Base-by-base conservation (phyloP, 1,140 invertebrate genomes). In the Antheraea pernyi region DNA sequence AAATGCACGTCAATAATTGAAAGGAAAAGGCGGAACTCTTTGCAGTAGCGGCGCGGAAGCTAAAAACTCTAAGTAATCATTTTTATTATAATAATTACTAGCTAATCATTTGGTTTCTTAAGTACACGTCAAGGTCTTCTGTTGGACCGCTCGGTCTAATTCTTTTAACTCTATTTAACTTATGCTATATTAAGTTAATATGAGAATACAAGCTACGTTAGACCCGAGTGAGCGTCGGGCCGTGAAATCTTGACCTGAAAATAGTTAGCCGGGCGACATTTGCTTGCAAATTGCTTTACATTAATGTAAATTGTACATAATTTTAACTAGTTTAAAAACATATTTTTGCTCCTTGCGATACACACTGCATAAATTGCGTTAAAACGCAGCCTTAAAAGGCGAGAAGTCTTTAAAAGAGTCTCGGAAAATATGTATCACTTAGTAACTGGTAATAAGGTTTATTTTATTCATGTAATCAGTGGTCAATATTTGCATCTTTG, bases 191-290 rank as follows among this genome's bases (percentile, higher is more conserved):
- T 9, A 30, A 59, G 6, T 67, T 59, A 30, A 59, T 67, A 59
- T 68, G 67, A 65, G 39, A 53, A 39, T 42, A 48, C 19, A 42
- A 42, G 59, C 53, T 42, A 42, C 39, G 11, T 53, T 53, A 53
- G 46, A 11, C 13, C 16, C 11, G 46, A 53, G 46, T 53, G 46
- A 53, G 46, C 48, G 60, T 37, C 30, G 48, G 36, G 46, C 48
- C 60, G 65, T 68, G 42, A 70, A 62, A 70, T 67, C 64, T 70
- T 70, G 69, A 70, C 65, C 69, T 48, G 46, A 13, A 6, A 16
- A 9, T 53, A 53, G 16, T 53, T 53, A 53, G 0, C 46, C 13
- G 46, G 16, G 46, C 46, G 46, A 53, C 46, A 53, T 53, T 53
- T 53, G 46, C 46, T 53, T n/a, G 6, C 46, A 53, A 53, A 53